phyloP scores from a whole-genome alignment of 2,888 invertebrate genomes.

The Mesochorus sp. region DNA sequence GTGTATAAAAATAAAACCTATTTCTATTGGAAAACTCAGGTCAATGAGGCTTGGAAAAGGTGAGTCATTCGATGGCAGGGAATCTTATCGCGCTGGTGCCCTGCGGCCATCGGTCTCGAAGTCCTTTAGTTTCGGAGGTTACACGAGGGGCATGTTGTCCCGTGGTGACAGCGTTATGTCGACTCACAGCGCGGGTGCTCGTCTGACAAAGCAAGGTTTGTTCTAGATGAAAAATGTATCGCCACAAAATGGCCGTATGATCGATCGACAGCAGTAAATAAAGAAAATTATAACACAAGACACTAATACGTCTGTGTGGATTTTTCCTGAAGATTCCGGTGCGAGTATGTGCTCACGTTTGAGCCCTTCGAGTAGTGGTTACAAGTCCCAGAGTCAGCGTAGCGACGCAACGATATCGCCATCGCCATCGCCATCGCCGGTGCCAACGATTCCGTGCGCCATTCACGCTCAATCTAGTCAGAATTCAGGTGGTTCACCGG shows the following conservation, averaged over 20 bases:
- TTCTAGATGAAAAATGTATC: neutral
- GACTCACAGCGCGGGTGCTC: conserved; percentile 85
- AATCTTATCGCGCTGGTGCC: conserved; percentile 81
- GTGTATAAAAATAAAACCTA: neutral
- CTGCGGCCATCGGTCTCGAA: conserved; percentile 87
- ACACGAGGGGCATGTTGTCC: conserved; percentile 85
- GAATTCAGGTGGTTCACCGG: conserved; percentile 71
- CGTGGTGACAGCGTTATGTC: conserved; percentile 87
- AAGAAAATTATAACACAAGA: neutral
- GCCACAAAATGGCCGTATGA: neutral
- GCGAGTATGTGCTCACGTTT: conserved; percentile 87
- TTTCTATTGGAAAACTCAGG: conserved; percentile 66
- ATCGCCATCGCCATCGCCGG: conserved; percentile 79
- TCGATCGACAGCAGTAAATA: neutral
- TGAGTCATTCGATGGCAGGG: conserved; percentile 83
- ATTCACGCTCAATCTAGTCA: conserved; percentile 80
- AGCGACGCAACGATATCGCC: conserved; percentile 81
- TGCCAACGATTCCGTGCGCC: conserved; percentile 74
- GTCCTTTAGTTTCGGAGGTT: conserved; percentile 95
- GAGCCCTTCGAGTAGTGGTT: conserved; percentile 90
- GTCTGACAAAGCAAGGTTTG: conserved; percentile 90
- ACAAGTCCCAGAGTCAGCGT: conserved; percentile 89
- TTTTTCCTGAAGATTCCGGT: conserved; percentile 83
- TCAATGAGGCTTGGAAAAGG: conserved; percentile 82
- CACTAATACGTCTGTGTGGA: neutral